Percentiles rank a stretch among this genome's conserved stretches.
phyloP scores from a whole-genome alignment of 2,113 vertebrate genomes.

The Myrmecobius fasciatus region DNA sequence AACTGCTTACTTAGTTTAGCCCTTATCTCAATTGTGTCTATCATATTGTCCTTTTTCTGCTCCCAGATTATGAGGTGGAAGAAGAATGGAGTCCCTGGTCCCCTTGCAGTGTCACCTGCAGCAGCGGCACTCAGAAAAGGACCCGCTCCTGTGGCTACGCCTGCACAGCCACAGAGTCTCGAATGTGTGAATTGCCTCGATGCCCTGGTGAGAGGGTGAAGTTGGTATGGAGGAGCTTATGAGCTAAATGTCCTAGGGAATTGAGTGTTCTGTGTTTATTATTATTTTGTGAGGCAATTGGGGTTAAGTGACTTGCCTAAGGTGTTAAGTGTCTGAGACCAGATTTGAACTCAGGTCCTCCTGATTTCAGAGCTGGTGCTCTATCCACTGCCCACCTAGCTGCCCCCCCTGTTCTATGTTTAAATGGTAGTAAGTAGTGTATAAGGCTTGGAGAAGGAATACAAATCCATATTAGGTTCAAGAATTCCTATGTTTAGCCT shows the following conservation, averaged over 20 bases:
- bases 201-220: constrained; percentile 88
- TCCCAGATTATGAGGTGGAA: constrained; percentile 87
- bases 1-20: neutral
- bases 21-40: neutral
- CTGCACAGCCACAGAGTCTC: constrained; percentile 90
- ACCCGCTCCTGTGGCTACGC: constrained; percentile 90
- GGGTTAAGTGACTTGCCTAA: too few species aligned
- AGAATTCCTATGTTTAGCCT: neutral
- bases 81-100: constrained; percentile 94
- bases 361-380: too few species aligned
- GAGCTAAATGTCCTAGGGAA: neutral
- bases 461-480: neutral
- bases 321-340: too few species aligned
- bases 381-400: too few species aligned
- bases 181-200: constrained; percentile 86
- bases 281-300: too few species aligned
- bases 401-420: neutral
- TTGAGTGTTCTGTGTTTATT: neutral
- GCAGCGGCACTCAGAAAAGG: constrained; percentile 89
- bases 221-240: neutral
- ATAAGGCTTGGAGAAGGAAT: neutral
- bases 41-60: neutral
- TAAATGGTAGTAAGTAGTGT: neutral
- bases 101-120: constrained; percentile 91
- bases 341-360: too few species aligned